Evolutionary conservation across 2,888 invertebrate species (phyloP).

Genomic region (Thymelicus acteon): DNA sequence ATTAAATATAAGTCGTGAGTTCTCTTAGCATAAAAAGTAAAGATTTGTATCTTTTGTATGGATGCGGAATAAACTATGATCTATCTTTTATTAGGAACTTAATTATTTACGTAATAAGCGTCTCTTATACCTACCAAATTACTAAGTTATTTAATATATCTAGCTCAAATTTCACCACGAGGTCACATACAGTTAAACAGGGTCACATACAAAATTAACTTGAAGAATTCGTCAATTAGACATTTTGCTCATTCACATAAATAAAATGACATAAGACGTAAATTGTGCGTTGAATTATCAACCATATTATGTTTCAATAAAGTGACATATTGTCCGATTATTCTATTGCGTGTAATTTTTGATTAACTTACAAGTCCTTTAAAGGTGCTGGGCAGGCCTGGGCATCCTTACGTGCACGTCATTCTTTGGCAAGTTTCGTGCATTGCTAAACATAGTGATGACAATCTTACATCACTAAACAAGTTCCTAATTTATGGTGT

Average conservation of each 20-base stretch:
- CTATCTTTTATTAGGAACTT: too few species aligned
- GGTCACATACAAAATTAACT: too few species aligned
- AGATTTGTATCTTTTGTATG: not conserved
- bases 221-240: too few species aligned
- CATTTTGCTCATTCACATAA: too few species aligned
- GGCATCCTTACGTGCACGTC: constrained; percentile 56
- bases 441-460: constrained; percentile 51
- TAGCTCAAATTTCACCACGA: not conserved
- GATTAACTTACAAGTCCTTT: constrained; percentile 30
- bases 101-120: not conserved
- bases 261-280: too few species aligned
- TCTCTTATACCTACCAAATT: too few species aligned
- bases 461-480: constrained; percentile 63
- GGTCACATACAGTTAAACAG: too few species aligned
- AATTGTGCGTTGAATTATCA: too few species aligned
- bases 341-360: too few species aligned
- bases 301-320: too few species aligned
- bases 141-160: not conserved
- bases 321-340: too few species aligned
- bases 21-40: constrained; percentile 10
- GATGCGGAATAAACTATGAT: not conserved
- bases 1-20: constrained; percentile 47
- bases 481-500: constrained; percentile 49
- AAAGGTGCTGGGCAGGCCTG: not conserved
- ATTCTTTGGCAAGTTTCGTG: constrained; percentile 62